Evolutionary conservation across 2,888 invertebrate genomes (phyloP).

Genomic region (Eledona agricola): DNA sequence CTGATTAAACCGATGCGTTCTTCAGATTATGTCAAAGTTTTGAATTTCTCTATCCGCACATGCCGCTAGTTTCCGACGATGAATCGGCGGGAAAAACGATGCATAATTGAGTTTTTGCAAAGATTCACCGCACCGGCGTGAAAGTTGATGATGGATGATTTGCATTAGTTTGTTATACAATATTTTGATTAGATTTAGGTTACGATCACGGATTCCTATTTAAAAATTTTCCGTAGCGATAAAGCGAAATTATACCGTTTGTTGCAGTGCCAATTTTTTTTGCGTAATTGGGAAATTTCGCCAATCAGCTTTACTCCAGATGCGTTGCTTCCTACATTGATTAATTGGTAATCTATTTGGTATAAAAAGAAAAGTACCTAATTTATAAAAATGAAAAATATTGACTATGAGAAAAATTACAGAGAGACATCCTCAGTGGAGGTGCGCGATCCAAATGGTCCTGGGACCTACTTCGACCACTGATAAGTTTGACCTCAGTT

Average conservation of each 20-base stretch:
- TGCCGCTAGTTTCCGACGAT: conserved; percentile 21
- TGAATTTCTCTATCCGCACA: conserved; percentile 5
- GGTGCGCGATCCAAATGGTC: too few species aligned
- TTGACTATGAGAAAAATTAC: too few species aligned
- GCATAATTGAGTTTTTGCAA: conserved; percentile 19
- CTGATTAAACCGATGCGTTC: conserved; percentile 12
- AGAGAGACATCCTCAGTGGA: too few species aligned
- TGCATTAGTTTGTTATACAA: conserved; percentile 35
- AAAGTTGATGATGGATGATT: conserved; percentile 35
- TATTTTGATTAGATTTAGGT: conserved; percentile 24
- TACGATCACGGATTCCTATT: conserved; percentile 16
- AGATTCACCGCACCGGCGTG: conserved; percentile 25
- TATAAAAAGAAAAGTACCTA: too few species aligned
- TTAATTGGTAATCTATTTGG: too few species aligned
- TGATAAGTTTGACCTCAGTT: too few species aligned
- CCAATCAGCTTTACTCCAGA: too few species aligned
- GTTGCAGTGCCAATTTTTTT: conserved; percentile 1
- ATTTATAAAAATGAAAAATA: too few species aligned
- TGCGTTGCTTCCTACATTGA: too few species aligned
- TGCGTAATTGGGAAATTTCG: too few species aligned
- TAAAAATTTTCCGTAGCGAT: conserved; percentile 15
- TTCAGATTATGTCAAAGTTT: conserved; percentile 5
- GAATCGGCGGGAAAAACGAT: conserved; percentile 17
- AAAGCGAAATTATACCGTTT: conserved; percentile 4
- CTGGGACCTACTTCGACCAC: too few species aligned